Percentiles rank a stretch among this genome's conserved stretches.
Evolutionary conservation across 2,888 invertebrate genomes (phyloP).

Genomic region (Leptopterna dolabrata): DNA sequence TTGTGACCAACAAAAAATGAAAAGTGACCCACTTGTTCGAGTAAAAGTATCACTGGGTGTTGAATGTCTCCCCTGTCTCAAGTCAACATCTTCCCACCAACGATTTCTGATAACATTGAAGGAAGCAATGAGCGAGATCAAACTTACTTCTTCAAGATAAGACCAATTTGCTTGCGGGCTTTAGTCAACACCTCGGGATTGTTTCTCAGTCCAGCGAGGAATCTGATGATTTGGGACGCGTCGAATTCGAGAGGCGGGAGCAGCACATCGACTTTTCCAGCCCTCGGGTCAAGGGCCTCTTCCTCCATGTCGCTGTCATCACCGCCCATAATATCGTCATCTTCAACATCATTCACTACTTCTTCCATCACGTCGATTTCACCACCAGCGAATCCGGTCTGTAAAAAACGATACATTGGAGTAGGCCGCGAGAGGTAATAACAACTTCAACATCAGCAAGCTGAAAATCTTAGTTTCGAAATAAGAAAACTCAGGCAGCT

Average conservation of each 20-base stretch:
- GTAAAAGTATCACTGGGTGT: too few relatives aligned
- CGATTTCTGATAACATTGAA: too few relatives aligned
- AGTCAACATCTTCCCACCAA: too few relatives aligned
- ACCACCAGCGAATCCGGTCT: slow-evolving; percentile 80
- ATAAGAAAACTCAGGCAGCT: too few relatives aligned
- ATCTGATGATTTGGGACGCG: slow-evolving; percentile 70
- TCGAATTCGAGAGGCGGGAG: slow-evolving; percentile 78
- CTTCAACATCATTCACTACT: slow-evolving; percentile 62
- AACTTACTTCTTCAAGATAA: slow-evolving; percentile 58
- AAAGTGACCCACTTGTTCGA: too few relatives aligned
- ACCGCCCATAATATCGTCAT: slow-evolving; percentile 75
- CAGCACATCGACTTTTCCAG: slow-evolving; percentile 81
- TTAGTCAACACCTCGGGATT: slow-evolving; percentile 59
- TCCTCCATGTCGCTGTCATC: slow-evolving; percentile 67
- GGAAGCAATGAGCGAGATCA: too few relatives aligned
- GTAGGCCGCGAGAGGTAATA: too few relatives aligned
- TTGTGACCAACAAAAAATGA: too few relatives aligned
- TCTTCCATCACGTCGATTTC: slow-evolving; percentile 76
- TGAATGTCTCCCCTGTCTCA: too few relatives aligned
- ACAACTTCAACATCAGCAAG: too few relatives aligned
- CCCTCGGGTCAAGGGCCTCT: slow-evolving; percentile 77
- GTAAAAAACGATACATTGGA: slow-evolving; percentile 55
- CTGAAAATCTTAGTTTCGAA: too few relatives aligned
- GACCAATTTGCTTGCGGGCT: slow-evolving; percentile 57
- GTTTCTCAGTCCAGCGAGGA: slow-evolving; percentile 63